Evolutionary conservation across 2,113 vertebrate genomes (phyloP), one percentile per base, ranked within the genome.

Genomic region (Brachyistius frenatus): DNA sequence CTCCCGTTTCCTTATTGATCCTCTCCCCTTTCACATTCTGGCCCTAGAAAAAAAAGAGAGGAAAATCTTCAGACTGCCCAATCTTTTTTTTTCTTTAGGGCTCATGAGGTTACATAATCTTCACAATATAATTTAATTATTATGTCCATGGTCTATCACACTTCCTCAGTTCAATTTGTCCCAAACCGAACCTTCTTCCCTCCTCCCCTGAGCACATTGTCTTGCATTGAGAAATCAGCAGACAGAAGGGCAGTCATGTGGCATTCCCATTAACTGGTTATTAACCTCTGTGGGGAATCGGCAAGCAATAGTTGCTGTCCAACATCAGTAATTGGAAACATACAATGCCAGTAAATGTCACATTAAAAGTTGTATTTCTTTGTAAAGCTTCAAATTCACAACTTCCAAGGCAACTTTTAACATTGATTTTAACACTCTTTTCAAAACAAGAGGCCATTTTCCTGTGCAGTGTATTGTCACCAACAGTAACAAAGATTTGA

Each of bases 1-100:
- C 94, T 32, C 91, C 93, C 0, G 91, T 94, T 87, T 94, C 93
- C 61, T 93, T 93, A 74, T 93, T 93, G 79, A 93, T 92, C 83
- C 87, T 89, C 44, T 94, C 92, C 56, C 82, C 88, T 62, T 88
- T 91, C 49, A 65, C 54, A 41, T 30, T 75, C n/a, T 63, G 57
- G 61, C 86, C 83, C 90, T 91, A 32, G 31, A 37, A 13, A 0
- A 36, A 7, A 41, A 55, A 64, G 5, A 23, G 35, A 69, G 9
- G 23, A 23, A 84, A 61, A 39, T 70, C 0, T 33, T 33, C 5
- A 49, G 6, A 23, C 13, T 62, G 7, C 57, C 41, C 7, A 13
- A 16, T 6, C 5, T 71, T 2, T 7, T 30, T 66, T 8, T 35
- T 39, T 30, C 69, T 52, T 63, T 32, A 60, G n/a, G 30, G 30